Evolutionary conservation across 2,797 vertebrate genomes (phyloP), one percentile per base, ranked within the genome.

Genomic region (Podargus strigoides): DNA sequence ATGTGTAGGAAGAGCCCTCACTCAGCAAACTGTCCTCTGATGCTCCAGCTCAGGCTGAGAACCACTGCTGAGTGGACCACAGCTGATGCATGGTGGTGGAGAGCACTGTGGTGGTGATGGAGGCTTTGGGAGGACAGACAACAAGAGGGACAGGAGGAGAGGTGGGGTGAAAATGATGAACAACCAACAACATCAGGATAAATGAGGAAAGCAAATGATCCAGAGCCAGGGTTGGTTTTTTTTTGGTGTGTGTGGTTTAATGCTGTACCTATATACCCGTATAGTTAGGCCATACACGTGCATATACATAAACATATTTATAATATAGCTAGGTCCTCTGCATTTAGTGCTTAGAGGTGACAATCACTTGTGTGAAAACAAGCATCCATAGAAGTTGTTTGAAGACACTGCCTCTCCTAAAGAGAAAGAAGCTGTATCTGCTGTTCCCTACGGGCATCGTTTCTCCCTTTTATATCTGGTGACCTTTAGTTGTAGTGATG

Each of bases 141-240:
- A 73, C 13, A 81, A 20, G 5, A 77, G 11, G 24, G 34, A 34
- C 78, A 50, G 46, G 30, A 50, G 36, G 10, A 62, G 9, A 69
- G 8, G 23, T 60, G 37, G 23, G 5, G 9, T 59, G 53, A 76
- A 84, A 58, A 60, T 19, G 5, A 17, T 19, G 26, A 74, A 32
- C 46, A 74, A 41, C 20, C 8, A 44, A 46, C 24, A 56, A 27
- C 36, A 76, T 41, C 23, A 58, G 27, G 27, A 50, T 56, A 63
- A 11, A 8, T 8, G 10, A 7, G 47, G 37, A 83, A 83, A 87
- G 14, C 5, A 75, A 87, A 66, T 18, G 24, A 59, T 30, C 19
- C 47, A 16, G 28, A 47, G 36, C 14, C 24, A 14, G 30, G 6
- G 3, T 0, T n/a, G 0, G 0, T 14, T 42, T 24, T 36, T 23